Base-by-base conservation (phyloP, 2,113 vertebrate genomes). In the Sebastes schlegelii region DNA sequence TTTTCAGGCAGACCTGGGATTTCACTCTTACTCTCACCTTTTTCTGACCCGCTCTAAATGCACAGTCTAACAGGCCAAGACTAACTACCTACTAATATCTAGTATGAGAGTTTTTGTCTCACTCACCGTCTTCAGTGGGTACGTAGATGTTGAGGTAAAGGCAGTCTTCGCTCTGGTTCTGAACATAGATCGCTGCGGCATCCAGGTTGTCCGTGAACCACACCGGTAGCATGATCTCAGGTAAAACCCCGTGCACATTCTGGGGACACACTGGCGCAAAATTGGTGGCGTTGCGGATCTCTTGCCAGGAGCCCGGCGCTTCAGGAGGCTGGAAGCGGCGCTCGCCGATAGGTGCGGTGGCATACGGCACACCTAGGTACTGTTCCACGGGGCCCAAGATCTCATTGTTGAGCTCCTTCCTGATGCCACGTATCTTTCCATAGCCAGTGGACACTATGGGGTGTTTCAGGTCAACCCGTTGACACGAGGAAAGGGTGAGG, bases 171-270 rank as follows among this genome's bases (percentile, higher is more conserved):
- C 97, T 97, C 95, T 98, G 97, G 94, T 98, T 97, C 94, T 97
- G 97, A 60, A 98, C 95, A 64, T 97, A 97, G 49, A 94, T 95
- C 0, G 97, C 96, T 2, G 96, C 97, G 4, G 96, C 96, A 71
- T 98, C 97, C 95, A 98, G 88, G 93, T 98, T 98, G 92, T 98
- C 97, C 1, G 97, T 98, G 94, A 98, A 98, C 97, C 97, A 98
- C 82, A 98, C 95, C 0, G 97, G 97, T 6, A 98, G 95, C 97
- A 98, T 98, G 91, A 98, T 97, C 85, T 97, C 97, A 0, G 97
- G 97, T 79, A 98, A 94, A 69, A 97, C 96, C 23, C 97, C 97
- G 17, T 98, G 97, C 71, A 98, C 95, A 73, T 98, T 98, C 93
- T 98, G 97, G 3, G 97, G 97, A 92, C 97, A 98, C 66, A 97